Percentiles rank a stretch among this genome's conserved stretches.
phyloP scores from a whole-genome alignment of 2,797 vertebrate genomes.

The Lerista edwardsae region DNA sequence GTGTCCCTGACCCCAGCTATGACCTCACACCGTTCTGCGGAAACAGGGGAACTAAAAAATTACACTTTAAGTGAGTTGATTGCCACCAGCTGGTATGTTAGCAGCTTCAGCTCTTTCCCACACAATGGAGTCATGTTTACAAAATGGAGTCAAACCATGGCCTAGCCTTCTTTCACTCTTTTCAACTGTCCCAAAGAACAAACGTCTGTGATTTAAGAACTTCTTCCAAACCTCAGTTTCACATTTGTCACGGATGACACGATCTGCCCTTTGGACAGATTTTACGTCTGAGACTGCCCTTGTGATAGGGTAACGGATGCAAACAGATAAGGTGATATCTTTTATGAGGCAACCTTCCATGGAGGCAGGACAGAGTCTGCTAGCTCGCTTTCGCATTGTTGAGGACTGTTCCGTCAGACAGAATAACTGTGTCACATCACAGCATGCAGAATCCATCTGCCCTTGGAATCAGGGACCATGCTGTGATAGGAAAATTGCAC shows the following conservation, averaged over 20 bases:
- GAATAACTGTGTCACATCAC: neutral
- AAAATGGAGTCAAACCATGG: no score
- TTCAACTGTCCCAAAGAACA: neutral
- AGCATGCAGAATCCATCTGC: neutral
- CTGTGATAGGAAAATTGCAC: neutral
- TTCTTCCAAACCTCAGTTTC: neutral
- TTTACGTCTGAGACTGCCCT: neutral
- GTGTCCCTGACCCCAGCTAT: no score
- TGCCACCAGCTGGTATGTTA: no score
- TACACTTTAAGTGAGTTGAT: no score
- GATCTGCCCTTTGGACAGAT: conserved; percentile 22
- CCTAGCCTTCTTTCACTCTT: no score
- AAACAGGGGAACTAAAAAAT: no score
- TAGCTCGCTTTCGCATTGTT: neutral
- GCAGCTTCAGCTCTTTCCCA: no score
- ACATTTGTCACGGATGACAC: neutral
- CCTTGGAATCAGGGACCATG: no score
- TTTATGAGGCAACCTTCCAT: neutral
- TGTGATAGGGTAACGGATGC: neutral
- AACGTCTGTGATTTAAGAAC: neutral
- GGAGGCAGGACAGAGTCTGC: neutral
- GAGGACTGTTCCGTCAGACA: neutral
- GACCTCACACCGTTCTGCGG: no score
- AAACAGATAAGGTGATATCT: conserved; percentile 10
- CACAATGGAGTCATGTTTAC: no score